A percentile compares a stretch with the other conserved stretches of the same genome.
These are phyloP conservation scores for Piscicola geometra DNA, from an alignment of 2,888 invertebrate species.

Conservation along the genomic window DNA sequence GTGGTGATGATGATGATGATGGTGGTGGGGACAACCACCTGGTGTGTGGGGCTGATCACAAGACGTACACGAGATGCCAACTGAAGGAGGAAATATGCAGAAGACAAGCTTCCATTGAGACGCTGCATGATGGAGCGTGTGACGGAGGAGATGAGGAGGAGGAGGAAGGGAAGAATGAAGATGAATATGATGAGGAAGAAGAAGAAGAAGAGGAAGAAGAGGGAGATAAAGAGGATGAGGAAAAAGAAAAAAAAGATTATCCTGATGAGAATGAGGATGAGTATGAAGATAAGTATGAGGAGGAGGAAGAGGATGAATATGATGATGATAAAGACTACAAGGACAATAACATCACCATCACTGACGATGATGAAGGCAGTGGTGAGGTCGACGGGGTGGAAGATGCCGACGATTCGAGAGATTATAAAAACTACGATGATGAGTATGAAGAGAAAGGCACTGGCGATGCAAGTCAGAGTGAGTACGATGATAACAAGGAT, in stretches of 20 bases:
- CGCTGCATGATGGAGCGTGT: slow-evolving; percentile 13
- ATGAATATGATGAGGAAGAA: neutral
- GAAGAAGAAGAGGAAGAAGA: neutral
- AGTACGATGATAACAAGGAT: neutral
- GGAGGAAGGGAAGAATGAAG: neutral
- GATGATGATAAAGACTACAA: neutral
- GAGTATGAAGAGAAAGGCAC: neutral
- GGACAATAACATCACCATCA: neutral
- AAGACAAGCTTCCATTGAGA: slow-evolving; percentile 11
- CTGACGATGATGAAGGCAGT: neutral
- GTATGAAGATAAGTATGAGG: neutral
- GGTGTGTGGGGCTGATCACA: slow-evolving; percentile 3
- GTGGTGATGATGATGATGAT: neutral
- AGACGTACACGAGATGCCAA: slow-evolving; percentile 16
- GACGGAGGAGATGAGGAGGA: neutral
- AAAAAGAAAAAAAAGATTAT: neutral
- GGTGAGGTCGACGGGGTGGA: neutral
- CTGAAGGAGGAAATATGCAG: slow-evolving; percentile 4
- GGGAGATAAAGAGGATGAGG: neutral
- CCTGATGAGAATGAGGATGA: neutral
- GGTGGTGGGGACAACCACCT: neutral
- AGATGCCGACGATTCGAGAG: neutral
- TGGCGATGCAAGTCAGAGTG: neutral
- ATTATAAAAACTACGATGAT: neutral
- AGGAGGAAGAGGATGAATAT: neutral